A percentile compares a stretch with the other conserved stretches of the same genome.
These are phyloP conservation scores for Psammodynastes pulverulentus DNA, from an alignment of 2,113 vertebrate species.

Conservation along the genomic window DNA sequence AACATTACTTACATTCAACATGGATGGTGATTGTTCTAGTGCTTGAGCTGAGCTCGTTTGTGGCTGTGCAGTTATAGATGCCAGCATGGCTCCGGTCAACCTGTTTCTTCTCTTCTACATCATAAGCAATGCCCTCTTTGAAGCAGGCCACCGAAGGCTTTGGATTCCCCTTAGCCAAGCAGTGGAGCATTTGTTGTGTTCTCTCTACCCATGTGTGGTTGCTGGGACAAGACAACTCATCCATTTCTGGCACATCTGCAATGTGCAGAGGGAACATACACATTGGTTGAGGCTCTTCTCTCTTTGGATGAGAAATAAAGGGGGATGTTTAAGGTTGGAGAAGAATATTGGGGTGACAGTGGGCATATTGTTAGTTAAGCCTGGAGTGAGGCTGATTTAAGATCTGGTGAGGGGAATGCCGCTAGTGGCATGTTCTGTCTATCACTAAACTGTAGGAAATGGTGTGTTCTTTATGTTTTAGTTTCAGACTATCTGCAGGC, in stretches of 20 bases:
- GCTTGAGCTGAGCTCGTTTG: slow-evolving; percentile 45
- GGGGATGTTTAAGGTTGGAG: slow-evolving; percentile 4
- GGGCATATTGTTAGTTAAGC: neutral
- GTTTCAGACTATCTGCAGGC: neutral
- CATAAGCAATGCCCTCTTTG: neutral
- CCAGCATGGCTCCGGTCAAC: slow-evolving; percentile 57
- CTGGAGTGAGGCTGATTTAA: neutral
- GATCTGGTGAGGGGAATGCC: neutral
- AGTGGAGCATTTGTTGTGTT: slow-evolving; percentile 15
- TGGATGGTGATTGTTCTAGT: slow-evolving; percentile 45
- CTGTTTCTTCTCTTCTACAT: slow-evolving; percentile 5
- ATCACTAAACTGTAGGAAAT: neutral
- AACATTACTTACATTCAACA: slow-evolving; percentile 61
- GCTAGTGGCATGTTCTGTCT: neutral
- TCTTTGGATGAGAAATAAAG: slow-evolving; percentile 5
- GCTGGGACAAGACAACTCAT: slow-evolving; percentile 56
- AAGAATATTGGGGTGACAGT: neutral
- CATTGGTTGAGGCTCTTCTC: slow-evolving; percentile 20
- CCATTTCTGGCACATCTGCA: slow-evolving; percentile 59
- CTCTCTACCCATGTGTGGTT: slow-evolving; percentile 60
- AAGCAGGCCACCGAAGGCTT: slow-evolving; percentile 45
- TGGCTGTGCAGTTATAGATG: slow-evolving; percentile 55
- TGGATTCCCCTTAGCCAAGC: slow-evolving; percentile 52
- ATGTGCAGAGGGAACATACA: slow-evolving; percentile 25
- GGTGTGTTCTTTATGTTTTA: neutral